Evolutionary conservation across 1,140 invertebrate species (phyloP).

Genomic region (Arion vulgaris): DNA sequence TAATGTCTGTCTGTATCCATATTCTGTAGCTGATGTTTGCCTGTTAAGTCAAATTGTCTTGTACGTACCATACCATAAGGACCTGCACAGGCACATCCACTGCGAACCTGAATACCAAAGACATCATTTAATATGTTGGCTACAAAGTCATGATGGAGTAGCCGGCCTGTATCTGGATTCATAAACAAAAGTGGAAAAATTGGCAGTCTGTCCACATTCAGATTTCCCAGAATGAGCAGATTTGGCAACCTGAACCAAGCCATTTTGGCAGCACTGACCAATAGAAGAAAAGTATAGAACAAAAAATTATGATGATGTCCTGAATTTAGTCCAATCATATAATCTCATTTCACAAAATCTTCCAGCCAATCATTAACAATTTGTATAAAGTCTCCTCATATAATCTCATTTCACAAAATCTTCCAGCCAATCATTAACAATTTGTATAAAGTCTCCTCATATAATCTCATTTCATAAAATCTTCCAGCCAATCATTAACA

Average conservation of each 20-base stretch:
- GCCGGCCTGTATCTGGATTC: slow-evolving; percentile 79
- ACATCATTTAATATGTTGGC: slow-evolving; percentile 90
- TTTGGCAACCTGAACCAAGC: slow-evolving; percentile 75
- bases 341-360: no score
- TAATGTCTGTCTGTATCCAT: neutral
- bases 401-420: no score
- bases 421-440: no score
- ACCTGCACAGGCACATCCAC: slow-evolving; percentile 88
- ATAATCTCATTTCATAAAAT: no score
- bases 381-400: no score
- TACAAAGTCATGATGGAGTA: slow-evolving; percentile 92
- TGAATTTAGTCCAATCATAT: no score
- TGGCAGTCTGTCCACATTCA: slow-evolving; percentile 79
- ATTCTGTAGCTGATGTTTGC: neutral
- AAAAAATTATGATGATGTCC: neutral
- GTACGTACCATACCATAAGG: slow-evolving; percentile 79
- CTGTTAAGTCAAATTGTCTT: neutral
- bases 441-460: no score
- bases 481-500: no score
- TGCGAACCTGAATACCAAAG: slow-evolving; percentile 91
- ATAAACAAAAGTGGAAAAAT: slow-evolving; percentile 90
- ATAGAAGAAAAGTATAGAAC: no score
- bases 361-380: no score
- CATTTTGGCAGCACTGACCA: slow-evolving; percentile 30
- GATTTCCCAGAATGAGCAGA: slow-evolving; percentile 84